These are phyloP conservation scores for Melitaea cinxia DNA, from an alignment of 1,140 invertebrate species.

Conservation along the genomic window DNA sequence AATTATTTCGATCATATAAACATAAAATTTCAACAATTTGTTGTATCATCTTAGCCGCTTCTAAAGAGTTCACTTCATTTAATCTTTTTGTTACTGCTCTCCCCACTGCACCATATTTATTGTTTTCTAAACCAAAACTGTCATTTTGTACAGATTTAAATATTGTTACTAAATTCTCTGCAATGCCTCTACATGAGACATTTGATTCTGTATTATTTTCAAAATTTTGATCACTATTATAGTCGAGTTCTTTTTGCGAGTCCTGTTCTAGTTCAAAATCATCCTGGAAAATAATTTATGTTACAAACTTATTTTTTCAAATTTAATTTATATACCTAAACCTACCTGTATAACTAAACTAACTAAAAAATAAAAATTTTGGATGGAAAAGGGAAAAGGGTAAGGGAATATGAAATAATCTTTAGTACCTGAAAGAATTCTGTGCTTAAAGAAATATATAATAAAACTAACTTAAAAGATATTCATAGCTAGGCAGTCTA, in stretches of 20 bases:
- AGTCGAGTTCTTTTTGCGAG: slow-evolving; percentile 36
- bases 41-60: slow-evolving; percentile 53
- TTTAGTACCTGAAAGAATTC: too few relatives aligned
- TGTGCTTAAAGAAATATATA: too few relatives aligned
- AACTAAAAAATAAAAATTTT: too few relatives aligned
- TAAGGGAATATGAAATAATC: too few relatives aligned
- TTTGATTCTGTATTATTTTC: slow-evolving; percentile 31
- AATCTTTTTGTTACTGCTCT: slow-evolving; percentile 54
- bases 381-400: too few relatives aligned
- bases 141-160: slow-evolving; percentile 66
- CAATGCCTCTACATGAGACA: slow-evolving; percentile 49
- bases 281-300: slow-evolving; percentile 34
- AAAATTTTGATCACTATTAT: slow-evolving; percentile 18
- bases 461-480: too few relatives aligned
- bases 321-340: neutral
- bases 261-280: slow-evolving; percentile 30
- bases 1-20: slow-evolving; percentile 63
- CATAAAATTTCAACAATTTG: slow-evolving; percentile 67
- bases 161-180: slow-evolving; percentile 53
- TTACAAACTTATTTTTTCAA: neutral
- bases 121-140: slow-evolving; percentile 55
- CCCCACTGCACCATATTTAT: slow-evolving; percentile 56
- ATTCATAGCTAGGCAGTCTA: too few relatives aligned
- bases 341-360: too few relatives aligned
- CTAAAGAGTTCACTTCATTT: slow-evolving; percentile 58